A percentile compares a stretch with the other conserved stretches of the same genome.
Conservation (phyloP, 2,888 invertebrate species). For the Ormyrus thymus region DNA sequence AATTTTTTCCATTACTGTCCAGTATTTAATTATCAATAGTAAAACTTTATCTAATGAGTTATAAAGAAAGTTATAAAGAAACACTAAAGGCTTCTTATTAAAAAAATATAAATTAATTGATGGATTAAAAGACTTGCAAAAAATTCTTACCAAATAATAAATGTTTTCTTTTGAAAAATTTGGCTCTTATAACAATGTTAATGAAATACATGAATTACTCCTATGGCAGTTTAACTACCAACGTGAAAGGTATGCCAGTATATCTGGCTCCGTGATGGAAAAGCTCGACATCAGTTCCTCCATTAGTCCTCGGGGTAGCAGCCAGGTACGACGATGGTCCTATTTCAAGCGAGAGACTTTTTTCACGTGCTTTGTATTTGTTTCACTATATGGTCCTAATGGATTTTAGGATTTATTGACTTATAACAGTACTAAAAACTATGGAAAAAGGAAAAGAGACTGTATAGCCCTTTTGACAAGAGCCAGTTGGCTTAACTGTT, state of each 20-base stretch:
- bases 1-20: too few species aligned
- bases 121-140: too few species aligned
- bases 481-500: conserved; percentile 28
- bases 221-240: conserved; percentile 82
- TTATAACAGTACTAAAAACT: conserved; percentile 42
- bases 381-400: conserved; percentile 33
- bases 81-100: too few species aligned
- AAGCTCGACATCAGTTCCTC: conserved; percentile 87
- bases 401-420: conserved; percentile 41
- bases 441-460: conserved; percentile 33
- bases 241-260: conserved; percentile 89
- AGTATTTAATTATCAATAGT: not conserved
- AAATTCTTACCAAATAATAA: too few species aligned
- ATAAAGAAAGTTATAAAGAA: too few species aligned
- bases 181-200: conserved; percentile 35
- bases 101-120: too few species aligned
- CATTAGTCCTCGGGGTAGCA: conserved; percentile 85
- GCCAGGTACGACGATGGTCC: conserved; percentile 78
- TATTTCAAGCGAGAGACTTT: conserved; percentile 40
- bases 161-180: not conserved
- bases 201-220: conserved; percentile 52
- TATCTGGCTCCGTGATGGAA: conserved; percentile 88
- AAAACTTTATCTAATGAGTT: not conserved
- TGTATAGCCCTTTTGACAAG: conserved; percentile 38
- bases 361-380: conserved; percentile 48